Evolutionary conservation across 2,888 invertebrate genomes (phyloP), one percentile per base, ranked within the genome.

Genomic region (Epinotia brunnichana): DNA sequence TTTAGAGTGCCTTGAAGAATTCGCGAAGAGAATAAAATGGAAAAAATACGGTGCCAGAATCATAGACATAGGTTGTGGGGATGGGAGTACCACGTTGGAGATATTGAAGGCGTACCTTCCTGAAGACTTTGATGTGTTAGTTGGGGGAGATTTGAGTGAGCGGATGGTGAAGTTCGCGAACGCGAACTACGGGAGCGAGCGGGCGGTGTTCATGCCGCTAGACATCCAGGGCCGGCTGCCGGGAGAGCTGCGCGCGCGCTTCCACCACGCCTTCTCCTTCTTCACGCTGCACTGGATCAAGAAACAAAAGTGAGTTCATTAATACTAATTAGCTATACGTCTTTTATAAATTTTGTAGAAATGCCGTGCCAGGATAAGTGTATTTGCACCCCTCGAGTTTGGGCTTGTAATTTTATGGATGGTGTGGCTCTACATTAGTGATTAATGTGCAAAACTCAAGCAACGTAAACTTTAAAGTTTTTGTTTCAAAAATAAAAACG

Each of bases 271-370:
- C 0, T 94, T 95, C 53, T 96, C 96, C 0, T 96, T 96, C 80
- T 96, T 96, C 81, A 95, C 96, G 77, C 87, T 96, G 10, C 96
- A 96, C 80, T 96, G 96, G 96, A 94, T 96, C 29, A 94, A 94
- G 74, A 93, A 96, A 82, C 95, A 95, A 80, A 91, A 93, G 95
- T 95, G 90, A 84, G 88, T 78, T 48, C 24, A 78, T 51, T 35
- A 60, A 54, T 35, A 35, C 35, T 35, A 35, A 35, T 9, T 9
- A 1, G 9, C 35, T 35, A 35, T 35, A 35, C 9, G 5, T 13
- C 21, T n/a, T 39, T 29, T 48, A 17, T 29, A 17, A 24, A 44
- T 15, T 15, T 44, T 44, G 3, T 35, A n/a, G n/a, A n/a, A n/a
- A n/a, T n/a, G n/a, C n/a, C n/a, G n/a, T n/a, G n/a, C n/a, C n/a